Percentiles rank a stretch among this genome's conserved stretches.
phyloP scores from a whole-genome alignment of 1,140 invertebrate genomes.

The Drosophila carrolli region DNA sequence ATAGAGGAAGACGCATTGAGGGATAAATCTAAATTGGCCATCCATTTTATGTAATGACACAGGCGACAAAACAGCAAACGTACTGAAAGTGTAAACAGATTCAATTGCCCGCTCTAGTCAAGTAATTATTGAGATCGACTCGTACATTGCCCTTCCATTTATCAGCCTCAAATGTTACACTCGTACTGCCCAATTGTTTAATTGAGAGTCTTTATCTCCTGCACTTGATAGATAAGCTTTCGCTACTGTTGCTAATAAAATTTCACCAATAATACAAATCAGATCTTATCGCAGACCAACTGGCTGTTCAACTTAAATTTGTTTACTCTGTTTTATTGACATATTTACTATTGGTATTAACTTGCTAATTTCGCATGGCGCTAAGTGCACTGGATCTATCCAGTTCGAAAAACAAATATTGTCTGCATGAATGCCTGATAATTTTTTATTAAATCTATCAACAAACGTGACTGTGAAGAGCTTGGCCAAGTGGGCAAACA shows the following conservation, averaged over 20 bases:
- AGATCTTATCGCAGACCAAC: slow-evolving; percentile 37
- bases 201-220: slow-evolving; percentile 9
- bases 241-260: slow-evolving; percentile 27
- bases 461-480: neutral
- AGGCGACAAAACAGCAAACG: slow-evolving; percentile 1
- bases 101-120: slow-evolving; percentile 10
- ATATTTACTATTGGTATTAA: slow-evolving; percentile 45
- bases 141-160: slow-evolving; percentile 36
- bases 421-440: slow-evolving; percentile 19
- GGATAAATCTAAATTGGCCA: slow-evolving; percentile 10
- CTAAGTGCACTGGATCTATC: slow-evolving; percentile 78
- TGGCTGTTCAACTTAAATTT: slow-evolving; percentile 14
- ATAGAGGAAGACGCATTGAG: neutral
- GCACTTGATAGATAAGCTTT: slow-evolving; percentile 38
- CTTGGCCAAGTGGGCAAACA: slow-evolving; percentile 24
- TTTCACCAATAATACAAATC: slow-evolving; percentile 30
- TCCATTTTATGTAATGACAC: slow-evolving; percentile 24
- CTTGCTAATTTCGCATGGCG: slow-evolving; percentile 53
- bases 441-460: slow-evolving; percentile 24
- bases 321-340: slow-evolving; percentile 41
- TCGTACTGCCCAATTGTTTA: slow-evolving; percentile 3
- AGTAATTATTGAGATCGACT: slow-evolving; percentile 9
- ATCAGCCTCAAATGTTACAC: slow-evolving; percentile 28
- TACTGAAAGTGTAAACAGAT: neutral
- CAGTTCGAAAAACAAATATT: slow-evolving; percentile 69